phyloP scores from a whole-genome alignment of 2,888 invertebrate genomes.

The Apoda limacodes region DNA sequence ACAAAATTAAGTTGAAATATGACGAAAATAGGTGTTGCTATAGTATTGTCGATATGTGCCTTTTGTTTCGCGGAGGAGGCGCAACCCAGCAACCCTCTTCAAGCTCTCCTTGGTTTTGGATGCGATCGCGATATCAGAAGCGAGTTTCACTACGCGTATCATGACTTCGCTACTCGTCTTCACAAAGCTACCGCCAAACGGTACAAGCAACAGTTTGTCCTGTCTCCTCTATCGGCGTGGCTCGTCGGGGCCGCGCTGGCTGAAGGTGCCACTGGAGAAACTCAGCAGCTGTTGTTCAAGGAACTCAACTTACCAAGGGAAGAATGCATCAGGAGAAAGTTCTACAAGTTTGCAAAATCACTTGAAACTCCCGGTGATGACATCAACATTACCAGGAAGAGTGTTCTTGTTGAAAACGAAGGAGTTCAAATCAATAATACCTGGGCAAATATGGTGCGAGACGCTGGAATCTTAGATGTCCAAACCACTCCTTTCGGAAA shows the following conservation, averaged over 20 bases:
- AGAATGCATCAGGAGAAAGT: background rate
- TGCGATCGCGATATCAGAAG: background rate
- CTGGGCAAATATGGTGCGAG: background rate
- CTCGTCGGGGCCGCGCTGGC: background rate
- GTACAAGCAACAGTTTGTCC: background rate
- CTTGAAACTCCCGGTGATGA: background rate
- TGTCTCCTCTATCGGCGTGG: background rate
- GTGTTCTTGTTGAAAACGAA: background rate
- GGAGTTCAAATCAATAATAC: background rate
- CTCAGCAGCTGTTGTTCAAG: background rate
- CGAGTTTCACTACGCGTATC: background rate
- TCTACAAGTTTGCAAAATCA: background rate
- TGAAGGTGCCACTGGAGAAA: background rate
- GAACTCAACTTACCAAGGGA: background rate
- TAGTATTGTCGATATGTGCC: too few relatives aligned
- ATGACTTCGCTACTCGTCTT: background rate
- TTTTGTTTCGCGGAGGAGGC: too few relatives aligned
- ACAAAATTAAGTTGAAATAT: too few relatives aligned
- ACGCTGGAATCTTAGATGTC: background rate
- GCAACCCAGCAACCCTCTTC: too few relatives aligned
- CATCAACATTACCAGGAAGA: background rate
- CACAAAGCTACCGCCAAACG: background rate
- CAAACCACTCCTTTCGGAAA: background rate
- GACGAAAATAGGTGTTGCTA: too few relatives aligned
- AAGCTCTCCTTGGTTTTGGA: too few relatives aligned